Base-by-base conservation (phyloP, 2,113 vertebrate species). In the Gallinago media region DNA sequence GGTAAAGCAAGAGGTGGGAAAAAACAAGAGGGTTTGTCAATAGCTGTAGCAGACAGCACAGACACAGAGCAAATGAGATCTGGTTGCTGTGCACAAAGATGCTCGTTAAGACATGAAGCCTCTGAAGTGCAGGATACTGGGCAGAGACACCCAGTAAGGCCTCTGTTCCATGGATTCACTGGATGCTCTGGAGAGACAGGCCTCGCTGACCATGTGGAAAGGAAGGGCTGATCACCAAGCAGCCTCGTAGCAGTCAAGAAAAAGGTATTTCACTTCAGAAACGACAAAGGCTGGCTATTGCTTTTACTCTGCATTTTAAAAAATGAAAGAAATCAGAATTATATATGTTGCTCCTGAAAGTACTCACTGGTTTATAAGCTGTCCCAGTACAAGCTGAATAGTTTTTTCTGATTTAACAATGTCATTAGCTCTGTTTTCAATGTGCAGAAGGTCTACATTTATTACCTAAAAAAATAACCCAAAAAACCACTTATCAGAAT, bases 361-460 rank as follows among this genome's bases (percentile, higher is more conserved):
- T 97, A 99, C 99, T 99, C 97, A 99, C 99, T 99, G 98, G 95
- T 99, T 99, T 91, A 99, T 99, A 84, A 99, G 98, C 59, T 99
- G 99, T 85, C 99, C 99, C 96, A 99, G 97, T 0, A 99, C 97
- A 36, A 99, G 97, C 56, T 99, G 99, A 78, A 99, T 96, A 72
- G 95, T 97, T 97, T 97, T 98, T 85, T 99, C 99, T 66, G 98
- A 98, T 85, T 98, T 99, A 32, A 98, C 95, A 9, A 99, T 99
- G 86, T 99, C 99, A 78, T 97, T 97, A 50, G 99, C 99, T 98
- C 98, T 98, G 94, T 93, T 99, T 98, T 99, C 99, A 95, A 99
- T 99, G 92, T 99, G 99, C 82, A 98, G 98, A 97, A 99, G 98
- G 76, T 99, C 99, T 91, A 99, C 99, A 87, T 99, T 99, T 93